These are phyloP conservation scores for Artemisiospiza belli DNA, from an alignment of 2,113 vertebrate species.

Conservation along the genomic window DNA sequence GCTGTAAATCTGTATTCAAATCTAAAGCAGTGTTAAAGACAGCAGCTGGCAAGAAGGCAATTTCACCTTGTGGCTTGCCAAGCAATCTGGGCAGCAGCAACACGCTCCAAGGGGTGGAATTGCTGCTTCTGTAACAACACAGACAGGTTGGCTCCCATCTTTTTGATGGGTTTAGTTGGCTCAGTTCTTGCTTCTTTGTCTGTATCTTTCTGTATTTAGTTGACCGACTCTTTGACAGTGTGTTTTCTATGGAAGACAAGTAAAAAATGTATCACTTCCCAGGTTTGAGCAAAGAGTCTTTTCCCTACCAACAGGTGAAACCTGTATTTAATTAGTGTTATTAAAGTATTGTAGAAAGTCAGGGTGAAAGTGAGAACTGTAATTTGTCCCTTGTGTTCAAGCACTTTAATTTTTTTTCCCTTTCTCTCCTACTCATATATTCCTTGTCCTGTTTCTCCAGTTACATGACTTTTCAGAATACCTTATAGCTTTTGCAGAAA, in stretches of 20 bases:
- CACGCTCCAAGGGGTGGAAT: neutral
- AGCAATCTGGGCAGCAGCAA: neutral
- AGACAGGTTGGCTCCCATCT: neutral
- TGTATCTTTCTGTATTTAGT: slow-evolving; percentile 46
- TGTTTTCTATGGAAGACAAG: slow-evolving; percentile 1
- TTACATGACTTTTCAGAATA: neutral
- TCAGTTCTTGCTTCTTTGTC: slow-evolving; percentile 9
- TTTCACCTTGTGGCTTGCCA: slow-evolving; percentile 31
- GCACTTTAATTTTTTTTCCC: neutral
- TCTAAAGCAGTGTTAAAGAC: slow-evolving; percentile 29
- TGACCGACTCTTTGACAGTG: slow-evolving; percentile 12
- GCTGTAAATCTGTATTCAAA: slow-evolving; percentile 49
- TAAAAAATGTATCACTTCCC: neutral
- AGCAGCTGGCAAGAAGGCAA: slow-evolving; percentile 36
- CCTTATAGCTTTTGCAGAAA: neutral
- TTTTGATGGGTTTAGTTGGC: neutral
- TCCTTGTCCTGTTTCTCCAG: neutral
- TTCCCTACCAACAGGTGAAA: neutral
- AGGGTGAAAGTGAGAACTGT: neutral
- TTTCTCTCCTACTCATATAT: neutral
- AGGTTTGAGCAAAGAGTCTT: neutral
- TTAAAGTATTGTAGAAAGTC: neutral
- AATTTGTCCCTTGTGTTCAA: neutral
- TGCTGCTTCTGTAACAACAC: neutral
- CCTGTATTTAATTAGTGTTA: neutral